These are phyloP conservation scores for Oryzias melastigma DNA, from an alignment of 2,113 vertebrate species.

Conservation along the genomic window DNA sequence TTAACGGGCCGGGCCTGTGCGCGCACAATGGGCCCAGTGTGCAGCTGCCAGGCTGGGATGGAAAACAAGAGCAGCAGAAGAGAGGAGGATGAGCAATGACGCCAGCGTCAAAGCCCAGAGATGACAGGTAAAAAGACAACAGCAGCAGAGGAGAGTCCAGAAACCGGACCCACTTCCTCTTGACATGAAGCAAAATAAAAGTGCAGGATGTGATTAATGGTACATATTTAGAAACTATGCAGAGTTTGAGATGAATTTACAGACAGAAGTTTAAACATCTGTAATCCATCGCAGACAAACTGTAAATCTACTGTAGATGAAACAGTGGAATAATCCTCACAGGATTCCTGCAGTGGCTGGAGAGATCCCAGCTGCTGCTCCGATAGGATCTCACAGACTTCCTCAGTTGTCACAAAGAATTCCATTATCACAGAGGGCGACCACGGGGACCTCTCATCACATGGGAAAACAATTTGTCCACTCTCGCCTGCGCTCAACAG, in stretches of 20 bases:
- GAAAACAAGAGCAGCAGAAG: constrained; percentile 51
- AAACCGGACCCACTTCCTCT: neutral
- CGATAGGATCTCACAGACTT: constrained; percentile 58
- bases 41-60: constrained; percentile 31
- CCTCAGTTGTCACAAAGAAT: constrained; percentile 54
- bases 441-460: constrained; percentile 55
- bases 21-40: constrained; percentile 54
- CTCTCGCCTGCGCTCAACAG: constrained; percentile 44
- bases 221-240: no score
- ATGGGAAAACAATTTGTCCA: constrained; percentile 72
- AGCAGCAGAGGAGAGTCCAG: constrained; percentile 6
- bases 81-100: constrained; percentile 41
- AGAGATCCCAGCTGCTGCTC: constrained; percentile 56
- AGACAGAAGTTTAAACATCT: no score
- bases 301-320: neutral
- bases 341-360: constrained; percentile 9
- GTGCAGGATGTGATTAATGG: no score
- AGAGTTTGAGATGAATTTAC: no score
- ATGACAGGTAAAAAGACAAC: constrained; percentile 23
- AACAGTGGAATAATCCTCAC: neutral
- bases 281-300: no score
- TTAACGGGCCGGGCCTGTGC: constrained; percentile 9
- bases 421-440: constrained; percentile 66
- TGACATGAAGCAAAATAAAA: neutral
- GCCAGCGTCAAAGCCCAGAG: constrained; percentile 41